Percentiles rank a stretch among this genome's conserved stretches.
Evolutionary conservation across 2,113 vertebrate species (phyloP).

Genomic region (Dicaeum eximium): DNA sequence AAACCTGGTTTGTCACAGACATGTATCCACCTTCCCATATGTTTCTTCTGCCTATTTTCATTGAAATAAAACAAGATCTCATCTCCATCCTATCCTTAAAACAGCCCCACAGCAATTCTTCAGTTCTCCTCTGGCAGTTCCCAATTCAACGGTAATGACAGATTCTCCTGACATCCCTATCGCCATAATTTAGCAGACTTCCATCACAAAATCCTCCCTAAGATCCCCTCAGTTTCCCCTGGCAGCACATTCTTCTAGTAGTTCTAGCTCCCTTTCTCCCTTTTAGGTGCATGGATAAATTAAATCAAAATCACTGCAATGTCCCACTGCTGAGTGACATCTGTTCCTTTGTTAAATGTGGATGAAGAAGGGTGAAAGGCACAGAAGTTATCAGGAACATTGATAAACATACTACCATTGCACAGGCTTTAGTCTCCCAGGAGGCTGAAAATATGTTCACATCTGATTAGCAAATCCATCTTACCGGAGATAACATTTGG

Average conservation of each 20-base stretch:
- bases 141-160: neutral
- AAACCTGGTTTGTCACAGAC: neutral
- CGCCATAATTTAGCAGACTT: neutral
- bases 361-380: neutral
- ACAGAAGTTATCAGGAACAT: neutral
- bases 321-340: neutral
- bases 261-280: neutral
- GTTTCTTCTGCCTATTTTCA: neutral
- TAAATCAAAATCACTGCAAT: neutral
- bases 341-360: neutral
- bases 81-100: neutral
- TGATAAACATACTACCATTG: neutral
- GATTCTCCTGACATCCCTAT: neutral
- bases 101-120: neutral
- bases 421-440: neutral
- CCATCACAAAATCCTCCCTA: neutral
- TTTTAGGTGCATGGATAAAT: neutral
- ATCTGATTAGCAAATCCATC: neutral
- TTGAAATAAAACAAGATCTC: neutral
- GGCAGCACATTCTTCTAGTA: neutral
- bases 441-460: neutral
- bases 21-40: neutral
- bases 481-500: neutral
- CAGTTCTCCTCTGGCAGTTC: neutral
- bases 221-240: neutral